Base-by-base conservation (phyloP, 1,140 invertebrate species). In the Aricia agestis region DNA sequence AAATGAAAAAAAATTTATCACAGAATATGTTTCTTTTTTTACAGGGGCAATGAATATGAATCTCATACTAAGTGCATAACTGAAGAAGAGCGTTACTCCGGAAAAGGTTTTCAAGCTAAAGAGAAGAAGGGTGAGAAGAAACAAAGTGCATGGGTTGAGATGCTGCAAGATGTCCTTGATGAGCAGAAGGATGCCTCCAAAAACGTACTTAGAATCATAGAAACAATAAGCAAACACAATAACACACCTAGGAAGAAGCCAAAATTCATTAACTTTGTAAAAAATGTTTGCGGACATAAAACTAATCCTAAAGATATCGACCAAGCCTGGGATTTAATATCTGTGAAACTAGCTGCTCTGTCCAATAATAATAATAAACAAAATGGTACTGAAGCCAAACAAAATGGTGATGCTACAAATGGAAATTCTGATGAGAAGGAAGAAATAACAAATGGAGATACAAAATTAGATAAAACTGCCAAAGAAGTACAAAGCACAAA, bases 211-310 rank as follows among this genome's bases (percentile, higher is more conserved):
- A 93, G 90, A 69, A 91, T 98, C 36, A 92, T 99, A 41, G 92
- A 96, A 74, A 93, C 91, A 15, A 93, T 99, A 45, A 94, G 94
- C 41, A 94, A 94, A 66, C 94, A 95, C 81, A 94, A 95, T 65
- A 99, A 99, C 85, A 96, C 98, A 78, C 98, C 98, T n/a, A 93
- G 97, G 57, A 99, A 98, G 84, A 96, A 97, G 83, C 90, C 92
- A 0, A 98, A 98, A 85, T 99, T 98, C 92, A 92, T 96, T 74
- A 96, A 96, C 81, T 96, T 96, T 88, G 92, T 95, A 7, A 93
- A 92, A 77, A 96, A 93, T 86, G 92, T 93, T 31, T 93, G 94
- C 71, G 93, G 94, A 42, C 87, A 92, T 15, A 93, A 92, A 85
- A 90, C 92, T 32, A 93, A 93, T 68, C 84, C 82, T 59, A 81